A percentile compares a stretch with the other conserved stretches of the same genome.
phyloP scores from a whole-genome alignment of 2,888 invertebrate species.

The Nipponacmea schrenckii region DNA sequence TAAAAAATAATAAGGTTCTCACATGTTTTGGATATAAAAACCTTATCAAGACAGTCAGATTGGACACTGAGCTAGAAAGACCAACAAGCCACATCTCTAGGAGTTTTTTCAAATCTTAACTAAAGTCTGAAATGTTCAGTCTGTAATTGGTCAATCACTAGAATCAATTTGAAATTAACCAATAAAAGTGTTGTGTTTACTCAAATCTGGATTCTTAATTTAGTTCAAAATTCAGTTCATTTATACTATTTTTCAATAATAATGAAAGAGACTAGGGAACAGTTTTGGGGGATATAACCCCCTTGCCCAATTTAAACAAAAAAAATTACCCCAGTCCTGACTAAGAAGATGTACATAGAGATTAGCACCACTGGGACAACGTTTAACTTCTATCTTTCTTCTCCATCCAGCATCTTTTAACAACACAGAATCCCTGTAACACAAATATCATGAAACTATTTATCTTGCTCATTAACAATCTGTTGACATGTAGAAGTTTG shows the following conservation, averaged over 20 bases:
- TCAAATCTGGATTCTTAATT: too few species aligned
- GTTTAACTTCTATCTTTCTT: slow-evolving; percentile 50
- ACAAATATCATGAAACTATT: slow-evolving; percentile 5
- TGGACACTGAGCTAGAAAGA: not conserved
- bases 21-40: too few species aligned
- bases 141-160: too few species aligned
- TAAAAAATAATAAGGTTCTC: too few species aligned
- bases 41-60: not conserved
- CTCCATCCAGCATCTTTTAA: slow-evolving; percentile 46
- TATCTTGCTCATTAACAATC: too few species aligned
- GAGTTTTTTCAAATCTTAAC: not conserved
- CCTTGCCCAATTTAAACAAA: not conserved
- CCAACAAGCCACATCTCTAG: not conserved
- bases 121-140: not conserved
- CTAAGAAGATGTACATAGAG: slow-evolving; percentile 61
- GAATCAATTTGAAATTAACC: too few species aligned
- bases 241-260: too few species aligned
- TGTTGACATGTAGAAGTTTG: too few species aligned
- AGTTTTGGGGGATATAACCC: too few species aligned
- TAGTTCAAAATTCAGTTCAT: too few species aligned
- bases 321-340: slow-evolving; percentile 60
- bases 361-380: slow-evolving; percentile 51
- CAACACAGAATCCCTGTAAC: slow-evolving; percentile 52
- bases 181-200: too few species aligned
- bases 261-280: too few species aligned